phyloP scores from a whole-genome alignment of 1,140 invertebrate genomes.

The Penaeus vannamei region DNA sequence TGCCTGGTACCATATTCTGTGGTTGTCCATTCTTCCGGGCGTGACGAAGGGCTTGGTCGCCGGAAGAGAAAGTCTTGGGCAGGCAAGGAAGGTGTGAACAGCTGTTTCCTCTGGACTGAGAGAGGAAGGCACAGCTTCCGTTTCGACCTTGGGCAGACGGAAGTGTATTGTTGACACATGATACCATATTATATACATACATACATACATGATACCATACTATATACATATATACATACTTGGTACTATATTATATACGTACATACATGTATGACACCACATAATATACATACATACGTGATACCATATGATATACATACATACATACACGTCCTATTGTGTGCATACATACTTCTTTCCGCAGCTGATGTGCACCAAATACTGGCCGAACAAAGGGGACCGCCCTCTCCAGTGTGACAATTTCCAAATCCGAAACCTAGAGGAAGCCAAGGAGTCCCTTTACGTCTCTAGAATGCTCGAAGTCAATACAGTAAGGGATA shows the following conservation, averaged over 20 bases:
- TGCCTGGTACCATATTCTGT: too few species aligned
- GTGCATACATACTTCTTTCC: neutral
- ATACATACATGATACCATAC: neutral
- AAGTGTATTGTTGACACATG: too few species aligned
- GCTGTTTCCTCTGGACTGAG: too few species aligned
- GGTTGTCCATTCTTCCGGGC: too few species aligned
- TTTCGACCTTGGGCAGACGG: too few species aligned
- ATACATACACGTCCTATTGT: too few species aligned
- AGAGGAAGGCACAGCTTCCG: too few species aligned
- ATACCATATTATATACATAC: neutral
- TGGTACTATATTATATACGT: neutral
- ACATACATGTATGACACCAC: neutral
- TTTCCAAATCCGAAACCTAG: neutral
- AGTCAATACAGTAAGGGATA: neutral
- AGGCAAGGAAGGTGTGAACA: too few species aligned
- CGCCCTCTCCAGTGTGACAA: neutral
- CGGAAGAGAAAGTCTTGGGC: too few species aligned
- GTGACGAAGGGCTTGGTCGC: too few species aligned
- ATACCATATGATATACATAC: neutral
- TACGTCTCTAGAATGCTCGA: neutral
- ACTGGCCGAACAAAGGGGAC: conserved; percentile 29
- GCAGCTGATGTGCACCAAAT: conserved; percentile 16
- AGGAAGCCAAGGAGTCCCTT: neutral
- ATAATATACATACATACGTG: neutral
- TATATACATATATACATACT: neutral